Base-by-base conservation (phyloP, 2,797 vertebrate species). In the Acropternis orthonyx region DNA sequence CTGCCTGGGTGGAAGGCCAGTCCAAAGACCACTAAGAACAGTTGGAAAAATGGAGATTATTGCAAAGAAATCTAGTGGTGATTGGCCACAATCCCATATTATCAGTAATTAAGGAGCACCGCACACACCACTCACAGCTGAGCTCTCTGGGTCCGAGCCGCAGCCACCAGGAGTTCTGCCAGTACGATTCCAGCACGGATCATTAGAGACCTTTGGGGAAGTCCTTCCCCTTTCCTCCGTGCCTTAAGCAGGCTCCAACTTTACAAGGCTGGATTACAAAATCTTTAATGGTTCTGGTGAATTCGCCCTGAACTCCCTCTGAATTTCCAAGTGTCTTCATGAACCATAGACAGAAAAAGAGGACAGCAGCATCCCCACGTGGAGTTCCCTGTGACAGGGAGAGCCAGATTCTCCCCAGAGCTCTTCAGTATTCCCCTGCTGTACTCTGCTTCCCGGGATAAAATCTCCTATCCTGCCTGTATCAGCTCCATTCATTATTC, bases 331-430 rank as follows among this genome's bases (percentile, higher is more conserved):
- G 15, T 0, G 2, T n/a, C 39, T 32, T 18, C 5, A 4, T 3
- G 26, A 76, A 3, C 2, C 0, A 1, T 8, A 49, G 61, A 5
- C 78, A 82, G 14, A 26, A 37, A 16, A 8, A 3, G 14, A 69
- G 67, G 48, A 24, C 17, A 52, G 62, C 77, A 79, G 43, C 56
- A 12, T 37, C 15, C 19, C 36, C 12, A 1, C 2, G 0, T 0
- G 62, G 69, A 37, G 11, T 0, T 9, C 54, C 36, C 2, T 1
- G 0, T 3, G 16, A 28, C 44, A 37, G n/a, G 14, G 28, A 0
- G 12, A 20, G 49, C 9, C 20, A 58, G 44, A 34, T 89, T 39
- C 28, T 63, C 7, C 51, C 27, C 41, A 67, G 56, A n/a, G 24
- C 73, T 77, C 16, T 19, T 83, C 85, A 36, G 43, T 1, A 74